A percentile compares a stretch with the other conserved stretches of the same genome.
phyloP scores from a whole-genome alignment of 2,888 invertebrate species.

The Lasioglossum zephyrum region DNA sequence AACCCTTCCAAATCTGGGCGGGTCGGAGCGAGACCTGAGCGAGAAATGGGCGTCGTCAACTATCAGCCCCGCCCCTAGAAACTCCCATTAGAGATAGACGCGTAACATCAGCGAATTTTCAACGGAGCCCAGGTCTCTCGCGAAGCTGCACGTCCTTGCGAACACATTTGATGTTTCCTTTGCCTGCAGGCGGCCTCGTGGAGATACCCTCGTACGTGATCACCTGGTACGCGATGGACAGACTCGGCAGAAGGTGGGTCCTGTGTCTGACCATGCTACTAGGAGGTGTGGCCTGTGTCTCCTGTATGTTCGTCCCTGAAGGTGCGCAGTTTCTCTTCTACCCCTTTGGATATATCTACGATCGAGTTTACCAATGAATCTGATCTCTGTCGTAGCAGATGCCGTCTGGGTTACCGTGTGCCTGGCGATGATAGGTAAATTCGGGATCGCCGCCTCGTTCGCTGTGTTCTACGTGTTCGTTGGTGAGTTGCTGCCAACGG shows the following conservation, averaged over 20 bases:
- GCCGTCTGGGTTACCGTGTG: conserved; percentile 88
- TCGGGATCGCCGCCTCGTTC: conserved; percentile 89
- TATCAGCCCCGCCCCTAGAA: background rate
- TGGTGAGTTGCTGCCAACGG: conserved; percentile 89
- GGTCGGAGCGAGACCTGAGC: too few relatives aligned
- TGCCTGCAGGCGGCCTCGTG: conserved; percentile 86
- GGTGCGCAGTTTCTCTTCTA: conserved; percentile 81
- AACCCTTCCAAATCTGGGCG: too few relatives aligned
- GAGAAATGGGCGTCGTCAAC: background rate
- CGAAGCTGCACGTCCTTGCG: background rate
- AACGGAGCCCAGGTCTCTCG: background rate
- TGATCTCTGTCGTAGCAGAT: conserved; percentile 81
- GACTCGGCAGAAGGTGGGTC: conserved; percentile 88
- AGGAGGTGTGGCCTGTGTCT: conserved; percentile 88
- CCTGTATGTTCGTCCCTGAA: conserved; percentile 88
- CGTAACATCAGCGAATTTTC: background rate
- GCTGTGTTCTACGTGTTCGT: conserved; percentile 90
- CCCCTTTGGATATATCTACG: too few relatives aligned
- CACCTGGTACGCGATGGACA: conserved; percentile 89
- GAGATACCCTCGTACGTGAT: conserved; percentile 88
- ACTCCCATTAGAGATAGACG: background rate
- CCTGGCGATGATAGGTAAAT: conserved; percentile 88
- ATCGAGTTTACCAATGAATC: background rate
- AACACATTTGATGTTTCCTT: background rate
- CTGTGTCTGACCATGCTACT: conserved; percentile 88